phyloP scores from a whole-genome alignment of 2,113 vertebrate genomes.

The Lates calcarifer region DNA sequence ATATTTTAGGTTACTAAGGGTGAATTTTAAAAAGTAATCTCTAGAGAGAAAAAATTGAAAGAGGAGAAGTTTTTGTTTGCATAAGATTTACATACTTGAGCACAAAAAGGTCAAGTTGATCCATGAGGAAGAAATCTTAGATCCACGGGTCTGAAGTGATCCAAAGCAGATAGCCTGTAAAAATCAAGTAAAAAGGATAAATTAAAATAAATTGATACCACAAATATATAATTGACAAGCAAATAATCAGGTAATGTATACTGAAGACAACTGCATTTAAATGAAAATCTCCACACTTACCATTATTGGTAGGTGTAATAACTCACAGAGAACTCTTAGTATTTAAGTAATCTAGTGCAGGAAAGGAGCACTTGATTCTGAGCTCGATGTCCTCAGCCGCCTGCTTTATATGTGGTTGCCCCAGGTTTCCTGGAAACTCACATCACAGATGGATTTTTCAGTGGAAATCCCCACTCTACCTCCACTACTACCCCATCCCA shows the following conservation, averaged over 20 bases:
- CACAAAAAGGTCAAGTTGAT: slow-evolving; percentile 53
- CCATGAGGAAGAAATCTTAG: slow-evolving; percentile 29
- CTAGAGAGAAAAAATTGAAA: neutral
- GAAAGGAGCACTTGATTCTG: slow-evolving; percentile 20
- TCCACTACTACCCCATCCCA: neutral
- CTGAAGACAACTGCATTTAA: neutral
- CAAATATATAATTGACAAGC: neutral
- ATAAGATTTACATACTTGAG: slow-evolving; percentile 59
- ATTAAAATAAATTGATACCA: neutral
- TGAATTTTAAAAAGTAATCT: neutral
- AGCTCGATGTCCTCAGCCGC: neutral
- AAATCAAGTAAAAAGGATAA: neutral
- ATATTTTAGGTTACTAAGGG: neutral
- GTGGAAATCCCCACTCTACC: slow-evolving; percentile 69
- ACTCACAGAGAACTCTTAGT: neutral
- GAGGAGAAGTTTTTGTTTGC: neutral
- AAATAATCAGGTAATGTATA: neutral
- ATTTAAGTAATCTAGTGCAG: slow-evolving; percentile 11
- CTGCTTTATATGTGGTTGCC: slow-evolving; percentile 48
- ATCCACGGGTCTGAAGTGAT: slow-evolving; percentile 22
- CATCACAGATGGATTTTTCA: slow-evolving; percentile 7
- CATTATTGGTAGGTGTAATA: slow-evolving; percentile 52
- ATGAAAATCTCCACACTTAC: slow-evolving; percentile 54
- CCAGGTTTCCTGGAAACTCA: slow-evolving; percentile 64
- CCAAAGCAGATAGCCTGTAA: slow-evolving; percentile 51